A percentile compares a stretch with the other conserved stretches of the same genome.
phyloP scores from a whole-genome alignment of 2,113 vertebrate genomes.

The Gobiocypris rarus region DNA sequence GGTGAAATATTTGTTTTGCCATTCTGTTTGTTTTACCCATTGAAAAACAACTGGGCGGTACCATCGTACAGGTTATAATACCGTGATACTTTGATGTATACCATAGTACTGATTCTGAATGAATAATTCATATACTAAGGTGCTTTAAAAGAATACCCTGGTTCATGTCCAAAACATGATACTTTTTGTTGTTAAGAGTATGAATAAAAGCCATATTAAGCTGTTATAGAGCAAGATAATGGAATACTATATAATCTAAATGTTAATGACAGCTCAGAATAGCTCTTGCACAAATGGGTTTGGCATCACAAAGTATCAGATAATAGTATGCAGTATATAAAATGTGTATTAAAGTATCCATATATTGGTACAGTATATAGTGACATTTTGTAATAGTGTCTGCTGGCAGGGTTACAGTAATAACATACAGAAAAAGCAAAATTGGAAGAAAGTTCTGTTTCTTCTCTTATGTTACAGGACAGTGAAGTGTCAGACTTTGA shows the following conservation, averaged over 20 bases:
- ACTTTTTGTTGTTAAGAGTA: neutral
- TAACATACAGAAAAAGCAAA: neutral
- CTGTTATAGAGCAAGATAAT: too few relatives aligned
- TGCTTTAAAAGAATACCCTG: neutral
- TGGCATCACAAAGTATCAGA: neutral
- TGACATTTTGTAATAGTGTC: neutral
- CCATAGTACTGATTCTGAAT: neutral
- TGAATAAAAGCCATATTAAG: neutral
- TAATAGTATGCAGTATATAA: neutral
- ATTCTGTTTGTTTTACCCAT: neutral
- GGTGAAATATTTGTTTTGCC: neutral
- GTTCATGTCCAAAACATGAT: neutral
- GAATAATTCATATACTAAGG: neutral
- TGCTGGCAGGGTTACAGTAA: neutral
- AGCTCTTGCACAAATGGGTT: neutral
- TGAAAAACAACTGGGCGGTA: neutral
- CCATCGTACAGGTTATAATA: neutral
- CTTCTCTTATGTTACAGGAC: slow-evolving; percentile 59
- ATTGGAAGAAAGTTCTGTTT: neutral
- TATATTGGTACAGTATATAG: too few relatives aligned
- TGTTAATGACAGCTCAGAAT: neutral
- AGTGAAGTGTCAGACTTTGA: slow-evolving; percentile 71
- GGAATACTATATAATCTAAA: neutral
- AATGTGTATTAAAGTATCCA: too few relatives aligned
- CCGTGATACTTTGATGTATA: neutral